Base-by-base conservation (phyloP, 2,888 invertebrate genomes). In the Therioaphis trifolii region DNA sequence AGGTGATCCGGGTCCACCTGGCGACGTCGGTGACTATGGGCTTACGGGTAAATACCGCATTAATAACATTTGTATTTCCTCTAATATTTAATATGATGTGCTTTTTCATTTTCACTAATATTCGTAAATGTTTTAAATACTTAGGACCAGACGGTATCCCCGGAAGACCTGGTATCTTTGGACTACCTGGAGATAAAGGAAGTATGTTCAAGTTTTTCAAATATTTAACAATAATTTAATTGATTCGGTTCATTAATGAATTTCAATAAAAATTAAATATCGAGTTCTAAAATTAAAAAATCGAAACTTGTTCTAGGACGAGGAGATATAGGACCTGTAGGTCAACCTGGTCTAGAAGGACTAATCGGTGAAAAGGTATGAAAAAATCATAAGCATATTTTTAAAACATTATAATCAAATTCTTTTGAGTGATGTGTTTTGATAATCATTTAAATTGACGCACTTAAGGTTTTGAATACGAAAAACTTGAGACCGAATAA, bases 171-270 rank as follows among this genome's bases (percentile, higher is more conserved):
- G 87, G 87, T 58, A 69, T 74, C 12, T 85, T 85, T 24, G 87
- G 87, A 71, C 75, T 74, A 29, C 69, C 84, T 35, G 87, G 87
- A 40, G 84, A 84, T 3, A 87, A 87, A 61, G 87, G 87, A 74
- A 58, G 80, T 80, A 80, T 77, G 84, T 69, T 63, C 40, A 75
- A 80, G 77, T 78, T 49, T 29, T 52, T 0, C 55, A n/a, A n/a
- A n/a, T n/a, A n/a, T n/a, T n/a, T n/a, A n/a, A n/a, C 35, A 35
- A 7, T 35, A 3, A 7, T 35, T 35, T 35, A 35, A 35, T 35
- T 35, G 7, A 35, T 35, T 35, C 35, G 35, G 7, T 35, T 35
- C 4, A 35, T 35, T 35, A 35, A 35, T 35, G 7, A n/a, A n/a
- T n/a, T n/a, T n/a, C n/a, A n/a, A n/a, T n/a, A n/a, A n/a, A n/a